phyloP scores from a whole-genome alignment of 2,113 vertebrate species.

The Channa argus region DNA sequence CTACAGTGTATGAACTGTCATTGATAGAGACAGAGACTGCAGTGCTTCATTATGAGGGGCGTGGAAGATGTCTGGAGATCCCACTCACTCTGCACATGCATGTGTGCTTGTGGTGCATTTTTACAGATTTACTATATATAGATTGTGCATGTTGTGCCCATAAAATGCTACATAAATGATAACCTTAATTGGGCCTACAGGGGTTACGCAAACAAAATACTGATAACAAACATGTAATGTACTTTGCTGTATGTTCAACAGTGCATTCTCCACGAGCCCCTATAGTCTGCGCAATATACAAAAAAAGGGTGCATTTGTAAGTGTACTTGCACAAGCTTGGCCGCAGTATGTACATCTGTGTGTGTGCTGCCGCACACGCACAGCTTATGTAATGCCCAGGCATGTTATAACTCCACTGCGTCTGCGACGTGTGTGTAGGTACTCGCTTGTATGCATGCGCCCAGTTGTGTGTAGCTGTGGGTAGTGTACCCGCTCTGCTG shows the following conservation, averaged over 20 bases:
- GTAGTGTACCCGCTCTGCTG: conserved; percentile 5
- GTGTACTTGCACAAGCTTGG: conserved; percentile 6
- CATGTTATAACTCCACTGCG: conserved; percentile 67
- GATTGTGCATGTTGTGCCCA: not conserved
- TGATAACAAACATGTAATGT: conserved; percentile 19
- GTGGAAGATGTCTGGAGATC: conserved; percentile 56
- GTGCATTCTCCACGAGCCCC: conserved; percentile 34
- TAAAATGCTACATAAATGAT: conserved; percentile 4
- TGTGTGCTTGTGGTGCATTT: conserved; percentile 17
- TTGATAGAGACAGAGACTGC: conserved; percentile 55
- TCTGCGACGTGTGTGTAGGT: conserved; percentile 47
- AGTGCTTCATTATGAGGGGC: conserved; percentile 49
- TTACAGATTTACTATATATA: conserved; percentile 30
- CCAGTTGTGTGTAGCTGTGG: conserved; percentile 40
- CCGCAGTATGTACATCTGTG: not conserved
- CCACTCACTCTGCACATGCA: conserved; percentile 36
- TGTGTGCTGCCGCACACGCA: conserved; percentile 43
- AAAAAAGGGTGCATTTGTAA: not conserved
- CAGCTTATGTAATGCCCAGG: conserved; percentile 72
- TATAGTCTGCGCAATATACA: conserved; percentile 5
- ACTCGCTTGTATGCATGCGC: conserved; percentile 25
- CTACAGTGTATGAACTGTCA: conserved; percentile 53
- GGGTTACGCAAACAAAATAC: not conserved
- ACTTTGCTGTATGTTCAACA: conserved; percentile 32
- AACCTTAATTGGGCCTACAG: no score